Evolutionary conservation across 2,113 vertebrate genomes (phyloP).

Genomic region (Callithrix jacchus): DNA sequence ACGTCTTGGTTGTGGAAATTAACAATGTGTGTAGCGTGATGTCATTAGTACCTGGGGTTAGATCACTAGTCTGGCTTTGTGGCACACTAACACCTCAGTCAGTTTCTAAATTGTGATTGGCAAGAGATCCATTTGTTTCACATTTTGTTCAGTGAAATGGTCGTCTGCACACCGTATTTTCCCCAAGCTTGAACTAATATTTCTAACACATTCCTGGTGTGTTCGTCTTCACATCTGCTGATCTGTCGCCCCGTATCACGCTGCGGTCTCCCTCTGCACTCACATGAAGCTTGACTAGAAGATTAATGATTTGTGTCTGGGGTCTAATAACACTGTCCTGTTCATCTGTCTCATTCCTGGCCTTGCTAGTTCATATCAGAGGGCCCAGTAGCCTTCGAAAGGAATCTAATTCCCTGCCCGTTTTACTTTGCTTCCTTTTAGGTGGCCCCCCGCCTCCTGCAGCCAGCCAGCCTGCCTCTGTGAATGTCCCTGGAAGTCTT

Average conservation of each 20-base stretch:
- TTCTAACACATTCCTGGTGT: not conserved
- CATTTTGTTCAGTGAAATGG: not conserved
- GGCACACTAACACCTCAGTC: not conserved
- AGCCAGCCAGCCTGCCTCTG: slow-evolving; percentile 89
- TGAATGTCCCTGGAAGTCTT: slow-evolving; percentile 90
- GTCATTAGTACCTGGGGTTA: not conserved
- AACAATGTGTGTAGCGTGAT: not conserved
- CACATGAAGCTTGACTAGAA: not conserved
- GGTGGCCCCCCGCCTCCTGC: slow-evolving; percentile 94
- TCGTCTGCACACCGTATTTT: not conserved
- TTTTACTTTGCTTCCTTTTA: slow-evolving; percentile 69
- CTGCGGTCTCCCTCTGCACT: not conserved
- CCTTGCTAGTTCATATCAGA: not conserved
- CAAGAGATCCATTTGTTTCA: not conserved
- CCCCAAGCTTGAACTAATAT: not conserved
- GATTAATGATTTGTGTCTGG: not conserved
- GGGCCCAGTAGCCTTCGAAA: not conserved
- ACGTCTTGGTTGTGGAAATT: slow-evolving; percentile 1
- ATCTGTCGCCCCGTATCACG: not conserved
- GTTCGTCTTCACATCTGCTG: not conserved
- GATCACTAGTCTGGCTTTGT: not conserved
- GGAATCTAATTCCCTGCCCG: not conserved
- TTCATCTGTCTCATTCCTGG: not conserved
- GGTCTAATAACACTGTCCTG: slow-evolving; percentile 23
- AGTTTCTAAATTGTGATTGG: not conserved